Evolutionary conservation across 92 coral and sea anemone genomes (phyloP).

Genomic region (Porites cylindrica): DNA sequence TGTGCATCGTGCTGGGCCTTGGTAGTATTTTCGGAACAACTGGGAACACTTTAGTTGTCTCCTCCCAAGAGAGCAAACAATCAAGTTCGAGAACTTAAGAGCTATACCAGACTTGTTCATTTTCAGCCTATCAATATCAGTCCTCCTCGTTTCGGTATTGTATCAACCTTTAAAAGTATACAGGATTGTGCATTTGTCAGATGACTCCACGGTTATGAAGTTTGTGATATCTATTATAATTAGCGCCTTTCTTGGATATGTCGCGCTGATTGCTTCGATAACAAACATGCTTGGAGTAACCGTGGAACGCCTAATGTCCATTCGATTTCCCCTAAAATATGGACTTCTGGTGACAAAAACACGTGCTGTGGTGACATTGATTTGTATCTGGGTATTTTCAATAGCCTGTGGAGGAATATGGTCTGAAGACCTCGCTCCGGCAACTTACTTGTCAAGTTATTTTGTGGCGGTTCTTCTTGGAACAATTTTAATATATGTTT

Average conservation of each 20-base stretch:
- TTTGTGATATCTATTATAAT: not conserved
- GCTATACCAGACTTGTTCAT: slow-evolving; percentile 78
- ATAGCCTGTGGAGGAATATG: slow-evolving; percentile 24
- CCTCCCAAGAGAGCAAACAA: slow-evolving; percentile 12
- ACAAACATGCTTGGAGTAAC: slow-evolving; percentile 78
- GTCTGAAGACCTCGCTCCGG: slow-evolving; percentile 1
- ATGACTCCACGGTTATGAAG: not conserved
- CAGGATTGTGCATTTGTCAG: slow-evolving; percentile 19
- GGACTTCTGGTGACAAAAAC: slow-evolving; percentile 34
- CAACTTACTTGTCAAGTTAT: slow-evolving; percentile 11
- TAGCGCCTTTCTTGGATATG: slow-evolving; percentile 51
- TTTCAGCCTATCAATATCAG: slow-evolving; percentile 74
- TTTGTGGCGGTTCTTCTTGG: slow-evolving; percentile 32
- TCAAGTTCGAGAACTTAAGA: slow-evolving; percentile 56
- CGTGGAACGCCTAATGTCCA: slow-evolving; percentile 70
- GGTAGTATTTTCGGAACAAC: slow-evolving; percentile 58
- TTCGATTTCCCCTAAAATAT: slow-evolving; percentile 58
- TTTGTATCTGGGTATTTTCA: slow-evolving; percentile 54
- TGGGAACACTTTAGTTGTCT: slow-evolving; percentile 61
- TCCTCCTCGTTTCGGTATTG: slow-evolving; percentile 47
- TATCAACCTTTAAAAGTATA: slow-evolving; percentile 61
- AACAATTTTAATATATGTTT: slow-evolving; percentile 52
- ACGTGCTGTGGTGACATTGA: slow-evolving; percentile 35
- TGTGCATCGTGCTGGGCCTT: slow-evolving; percentile 26
- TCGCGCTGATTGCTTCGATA: slow-evolving; percentile 68